Base-by-base conservation (phyloP, 2,797 vertebrate genomes). In the Anguilla anguilla region DNA sequence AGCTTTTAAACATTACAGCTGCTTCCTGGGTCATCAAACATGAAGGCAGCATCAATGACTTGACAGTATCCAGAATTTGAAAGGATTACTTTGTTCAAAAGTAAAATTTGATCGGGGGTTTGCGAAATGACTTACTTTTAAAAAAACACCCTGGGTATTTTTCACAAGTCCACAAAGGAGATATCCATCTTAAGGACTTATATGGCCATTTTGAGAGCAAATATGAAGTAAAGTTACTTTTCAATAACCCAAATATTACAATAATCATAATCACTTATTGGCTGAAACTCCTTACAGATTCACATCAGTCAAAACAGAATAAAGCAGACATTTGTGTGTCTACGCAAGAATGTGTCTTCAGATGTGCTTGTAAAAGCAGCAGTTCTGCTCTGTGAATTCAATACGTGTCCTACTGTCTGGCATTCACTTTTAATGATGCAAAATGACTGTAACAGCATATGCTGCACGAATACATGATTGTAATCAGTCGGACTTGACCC, bases 11-110 rank as follows among this genome's bases (percentile, higher is more conserved):
- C 90, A 91, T 89, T 86, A 89, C 90, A 88, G 89, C 87, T 91
- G 92, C 89, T 88, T 89, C 91, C 91, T 90, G 92, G 92, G 93
- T 92, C 90, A 92, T 92, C 94, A 94, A 94, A 94, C 93, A 93
- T 88, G 19, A 91, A 91, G 88, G 91, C 93, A 92, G 92, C 92
- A 94, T 95, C 93, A 92, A 94, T 94, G 90, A 74, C 79, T 88
- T 91, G 92, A 90, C 92, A 89, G 91, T 92, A 90, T 89, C 90
- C 89, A 85, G 88, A 69, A 83, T 92, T 94, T 91, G 92, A 93
- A 94, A 92, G 87, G 93, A 93, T 92, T 92, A 91, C 92, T 72
- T 31, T 88, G 87, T 89, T 87, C 91, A 94, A 95, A 93, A 90
- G 94, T 95, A 92, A 84, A n/a, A 39, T 61, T 35, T 85, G 28